These are phyloP conservation scores for Vicugna pacos DNA, from an alignment of 2,113 vertebrate species.

Conservation along the genomic window DNA sequence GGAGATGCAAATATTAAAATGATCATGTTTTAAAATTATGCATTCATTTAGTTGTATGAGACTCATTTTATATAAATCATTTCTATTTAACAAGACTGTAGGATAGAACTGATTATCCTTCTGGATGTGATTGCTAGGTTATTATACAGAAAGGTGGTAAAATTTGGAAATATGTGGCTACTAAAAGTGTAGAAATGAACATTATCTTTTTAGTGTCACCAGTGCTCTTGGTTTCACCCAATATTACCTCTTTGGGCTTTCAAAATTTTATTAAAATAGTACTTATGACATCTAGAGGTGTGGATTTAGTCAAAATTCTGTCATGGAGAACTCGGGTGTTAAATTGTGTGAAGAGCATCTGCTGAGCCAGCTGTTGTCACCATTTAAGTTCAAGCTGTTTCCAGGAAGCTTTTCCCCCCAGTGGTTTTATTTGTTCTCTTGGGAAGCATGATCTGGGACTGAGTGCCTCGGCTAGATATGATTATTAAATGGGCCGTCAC, in stretches of 20 bases:
- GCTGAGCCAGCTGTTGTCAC: conserved; percentile 82
- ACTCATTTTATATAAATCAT: neutral
- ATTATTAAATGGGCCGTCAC: too few species aligned
- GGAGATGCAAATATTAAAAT: neutral
- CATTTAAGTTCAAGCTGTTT: conserved; percentile 70
- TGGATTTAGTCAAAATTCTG: conserved; percentile 39
- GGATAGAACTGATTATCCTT: neutral
- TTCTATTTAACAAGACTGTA: neutral
- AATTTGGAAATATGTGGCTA: neutral
- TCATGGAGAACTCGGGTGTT: conserved; percentile 73
- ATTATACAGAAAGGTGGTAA: neutral
- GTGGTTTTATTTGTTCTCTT: conserved; percentile 80
- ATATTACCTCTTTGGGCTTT: neutral
- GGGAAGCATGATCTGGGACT: conserved; percentile 74
- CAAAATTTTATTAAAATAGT: neutral
- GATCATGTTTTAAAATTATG: neutral
- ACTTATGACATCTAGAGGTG: neutral
- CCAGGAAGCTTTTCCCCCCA: conserved; percentile 74
- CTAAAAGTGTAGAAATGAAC: neutral
- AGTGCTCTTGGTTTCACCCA: neutral
- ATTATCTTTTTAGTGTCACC: neutral
- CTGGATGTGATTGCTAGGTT: neutral
- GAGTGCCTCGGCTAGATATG: conserved; percentile 75
- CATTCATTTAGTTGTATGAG: neutral
- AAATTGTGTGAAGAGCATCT: conserved; percentile 81